These are phyloP conservation scores for Hyalella azteca DNA, from an alignment of 2,888 invertebrate genomes.

Conservation along the genomic window DNA sequence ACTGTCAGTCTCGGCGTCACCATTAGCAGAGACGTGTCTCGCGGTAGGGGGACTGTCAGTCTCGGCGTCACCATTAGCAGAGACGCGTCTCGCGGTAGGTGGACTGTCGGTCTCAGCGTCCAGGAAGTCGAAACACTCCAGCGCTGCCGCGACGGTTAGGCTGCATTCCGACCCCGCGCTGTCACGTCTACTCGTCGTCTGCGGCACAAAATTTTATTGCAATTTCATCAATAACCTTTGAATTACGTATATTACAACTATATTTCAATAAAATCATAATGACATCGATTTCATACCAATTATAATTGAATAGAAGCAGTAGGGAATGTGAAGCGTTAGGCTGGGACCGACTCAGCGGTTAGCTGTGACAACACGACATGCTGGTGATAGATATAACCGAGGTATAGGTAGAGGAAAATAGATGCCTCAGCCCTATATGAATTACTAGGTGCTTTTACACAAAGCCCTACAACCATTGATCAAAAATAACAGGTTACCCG, in stretches of 20 bases:
- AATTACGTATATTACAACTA: not conserved
- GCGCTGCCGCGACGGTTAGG: slow-evolving; percentile 66
- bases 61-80: slow-evolving; percentile 59
- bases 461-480: no score
- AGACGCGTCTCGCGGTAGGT: not conserved
- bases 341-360: no score
- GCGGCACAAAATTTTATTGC: slow-evolving; percentile 39
- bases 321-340: not conserved
- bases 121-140: slow-evolving; percentile 67
- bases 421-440: no score
- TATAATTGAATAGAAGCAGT: not conserved
- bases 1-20: not conserved
- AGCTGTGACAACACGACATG: no score
- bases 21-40: not conserved
- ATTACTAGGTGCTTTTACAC: no score
- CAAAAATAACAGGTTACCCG: no score
- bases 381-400: no score
- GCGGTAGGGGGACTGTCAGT: slow-evolving; percentile 47
- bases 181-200: slow-evolving; percentile 59
- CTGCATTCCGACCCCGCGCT: slow-evolving; percentile 63
- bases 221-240: not conserved
- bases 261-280: no score
- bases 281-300: no score
- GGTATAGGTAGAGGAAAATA: no score
- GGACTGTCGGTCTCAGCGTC: slow-evolving; percentile 62